Percentiles rank a stretch among this genome's conserved stretches.
Conservation (phyloP, 2,888 invertebrate species). For the Patella caerulea region DNA sequence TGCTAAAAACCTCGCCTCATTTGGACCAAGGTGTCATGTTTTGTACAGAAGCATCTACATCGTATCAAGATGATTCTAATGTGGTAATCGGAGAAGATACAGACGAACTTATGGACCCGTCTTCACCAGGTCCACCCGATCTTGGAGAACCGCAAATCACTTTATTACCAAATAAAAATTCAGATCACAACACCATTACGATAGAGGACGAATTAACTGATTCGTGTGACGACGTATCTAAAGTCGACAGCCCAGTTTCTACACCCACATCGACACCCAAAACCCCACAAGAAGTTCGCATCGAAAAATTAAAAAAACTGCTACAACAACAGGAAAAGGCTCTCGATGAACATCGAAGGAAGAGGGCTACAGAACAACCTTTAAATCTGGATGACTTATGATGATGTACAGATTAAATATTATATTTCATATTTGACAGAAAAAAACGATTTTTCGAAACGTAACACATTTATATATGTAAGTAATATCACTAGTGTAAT, state of each 20-base stretch:
- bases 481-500: too few relatives aligned
- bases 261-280: neutral
- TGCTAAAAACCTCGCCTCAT: too few relatives aligned
- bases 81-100: too few relatives aligned
- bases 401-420: neutral
- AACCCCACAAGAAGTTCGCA: constrained; percentile 18
- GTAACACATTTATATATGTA: too few relatives aligned
- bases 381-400: neutral
- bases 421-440: too few relatives aligned
- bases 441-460: too few relatives aligned
- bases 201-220: neutral
- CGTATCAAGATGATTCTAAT: too few relatives aligned
- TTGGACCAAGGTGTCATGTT: too few relatives aligned
- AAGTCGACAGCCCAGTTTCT: neutral
- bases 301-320: constrained; percentile 24
- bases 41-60: too few relatives aligned
- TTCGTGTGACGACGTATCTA: neutral
- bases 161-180: neutral
- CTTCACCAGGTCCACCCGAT: neutral
- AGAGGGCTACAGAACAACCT: neutral
- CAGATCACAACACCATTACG: neutral
- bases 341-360: constrained; percentile 35
- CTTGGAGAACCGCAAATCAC: neutral
- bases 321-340: constrained; percentile 27
- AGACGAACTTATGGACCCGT: too few relatives aligned